These are phyloP conservation scores for Quadroppia sp. DNA, from an alignment of 2,888 invertebrate species.

Conservation along the genomic window DNA sequence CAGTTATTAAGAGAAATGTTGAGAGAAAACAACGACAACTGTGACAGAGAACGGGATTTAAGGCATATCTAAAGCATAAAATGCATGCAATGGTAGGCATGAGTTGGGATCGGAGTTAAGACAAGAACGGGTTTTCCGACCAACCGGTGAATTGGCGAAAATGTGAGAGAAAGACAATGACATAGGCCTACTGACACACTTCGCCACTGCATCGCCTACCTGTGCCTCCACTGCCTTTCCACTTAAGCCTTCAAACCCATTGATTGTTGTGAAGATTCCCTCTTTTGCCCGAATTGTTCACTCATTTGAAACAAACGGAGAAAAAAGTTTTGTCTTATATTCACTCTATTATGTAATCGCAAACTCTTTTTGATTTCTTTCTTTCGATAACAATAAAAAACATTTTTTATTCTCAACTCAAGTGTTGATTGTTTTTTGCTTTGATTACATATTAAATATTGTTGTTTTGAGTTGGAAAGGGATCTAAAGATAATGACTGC, in stretches of 20 bases:
- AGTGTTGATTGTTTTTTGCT: not conserved
- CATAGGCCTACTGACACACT: constrained; percentile 32
- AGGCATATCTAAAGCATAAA: not conserved
- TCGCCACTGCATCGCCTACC: not conserved
- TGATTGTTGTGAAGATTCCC: constrained; percentile 2
- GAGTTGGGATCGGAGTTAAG: not conserved
- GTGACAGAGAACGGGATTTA: not conserved
- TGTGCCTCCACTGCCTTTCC: not conserved
- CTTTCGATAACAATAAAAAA: not conserved
- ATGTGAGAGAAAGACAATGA: constrained; percentile 28
- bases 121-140: constrained; percentile 28
- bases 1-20: constrained; percentile 8
- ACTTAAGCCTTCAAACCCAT: not conserved
- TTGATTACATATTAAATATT: not conserved
- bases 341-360: not conserved
- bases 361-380: not conserved
- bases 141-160: constrained; percentile 33
- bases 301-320: not conserved
- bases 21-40: constrained; percentile 24
- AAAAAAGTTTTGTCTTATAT: not conserved
- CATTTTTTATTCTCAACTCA: not conserved
- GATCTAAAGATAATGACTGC: constrained; percentile 5
- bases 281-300: constrained; percentile 24
- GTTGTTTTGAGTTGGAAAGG: not conserved
- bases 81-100: constrained; percentile 3